A percentile compares a stretch with the other conserved stretches of the same genome.
Conservation (phyloP, 2,113 vertebrate species). For the Corythornis madagascariensis region DNA sequence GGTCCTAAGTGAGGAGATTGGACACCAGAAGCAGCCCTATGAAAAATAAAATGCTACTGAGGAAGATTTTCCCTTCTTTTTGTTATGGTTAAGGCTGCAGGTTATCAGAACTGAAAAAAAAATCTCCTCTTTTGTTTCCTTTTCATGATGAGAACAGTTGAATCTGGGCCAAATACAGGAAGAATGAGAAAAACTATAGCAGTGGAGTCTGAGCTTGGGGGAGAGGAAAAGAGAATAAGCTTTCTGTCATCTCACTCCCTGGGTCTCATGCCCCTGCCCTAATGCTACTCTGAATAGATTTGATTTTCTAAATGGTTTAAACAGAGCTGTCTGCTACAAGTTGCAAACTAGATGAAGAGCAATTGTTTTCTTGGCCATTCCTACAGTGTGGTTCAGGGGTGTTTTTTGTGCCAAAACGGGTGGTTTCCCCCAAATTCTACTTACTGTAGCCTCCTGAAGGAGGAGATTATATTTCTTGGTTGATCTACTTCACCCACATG, state of each 20-base stretch:
- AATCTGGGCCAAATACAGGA: background rate
- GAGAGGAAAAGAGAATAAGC: background rate
- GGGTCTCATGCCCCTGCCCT: fast-evolving
- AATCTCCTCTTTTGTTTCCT: background rate
- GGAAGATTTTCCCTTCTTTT: background rate
- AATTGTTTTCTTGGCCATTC: background rate
- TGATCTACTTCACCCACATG: background rate
- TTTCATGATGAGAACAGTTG: background rate
- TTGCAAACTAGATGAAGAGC: background rate
- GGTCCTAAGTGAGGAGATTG: background rate
- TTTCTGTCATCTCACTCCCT: background rate
- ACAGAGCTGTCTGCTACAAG: background rate
- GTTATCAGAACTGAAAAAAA: background rate
- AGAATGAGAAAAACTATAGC: background rate
- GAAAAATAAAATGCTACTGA: background rate
- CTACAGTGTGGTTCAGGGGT: background rate
- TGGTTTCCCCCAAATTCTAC: background rate
- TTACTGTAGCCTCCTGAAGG: background rate
- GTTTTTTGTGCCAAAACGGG: background rate
- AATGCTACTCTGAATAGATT: background rate
- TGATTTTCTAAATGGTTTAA: background rate
- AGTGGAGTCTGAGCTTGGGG: background rate
- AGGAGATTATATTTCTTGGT: background rate
- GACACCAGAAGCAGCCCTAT: background rate
- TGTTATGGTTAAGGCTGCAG: background rate